Evolutionary conservation across 2,797 vertebrate genomes (phyloP).

Genomic region (Amphiprion clarkii): DNA sequence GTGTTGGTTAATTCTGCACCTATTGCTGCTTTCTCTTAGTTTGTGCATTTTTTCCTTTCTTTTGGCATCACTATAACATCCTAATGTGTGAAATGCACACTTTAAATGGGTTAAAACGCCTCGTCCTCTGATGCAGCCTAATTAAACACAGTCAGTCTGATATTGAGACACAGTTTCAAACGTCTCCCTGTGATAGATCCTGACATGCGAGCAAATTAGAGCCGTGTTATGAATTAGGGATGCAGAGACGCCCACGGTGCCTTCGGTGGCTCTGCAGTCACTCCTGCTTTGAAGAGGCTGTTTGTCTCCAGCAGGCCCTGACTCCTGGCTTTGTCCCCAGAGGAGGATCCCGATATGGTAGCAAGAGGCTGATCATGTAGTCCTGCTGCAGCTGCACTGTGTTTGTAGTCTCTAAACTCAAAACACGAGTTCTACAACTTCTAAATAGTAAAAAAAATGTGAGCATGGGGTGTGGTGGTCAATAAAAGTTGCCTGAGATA

Average conservation of each 20-base stretch:
- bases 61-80: neutral
- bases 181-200: slow-evolving; percentile 1
- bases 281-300: slow-evolving; percentile 19
- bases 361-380: neutral
- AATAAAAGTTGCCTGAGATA: neutral
- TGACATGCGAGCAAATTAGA: slow-evolving; percentile 29
- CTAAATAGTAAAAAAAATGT: neutral
- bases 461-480: neutral
- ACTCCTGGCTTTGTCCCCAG: slow-evolving; percentile 31
- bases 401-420: neutral
- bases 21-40: slow-evolving; percentile 9
- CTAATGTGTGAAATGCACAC: neutral
- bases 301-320: slow-evolving; percentile 35
- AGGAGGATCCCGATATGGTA: slow-evolving; percentile 1
- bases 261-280: slow-evolving; percentile 38
- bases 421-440: neutral
- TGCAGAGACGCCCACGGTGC: slow-evolving; percentile 23
- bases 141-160: slow-evolving; percentile 1
- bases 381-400: neutral
- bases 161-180: slow-evolving; percentile 14
- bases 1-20: neutral
- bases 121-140: neutral
- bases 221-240: neutral
- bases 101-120: no score
- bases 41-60: neutral